Conservation (phyloP, 2,888 invertebrate genomes). For the Pammene fasciana region DNA sequence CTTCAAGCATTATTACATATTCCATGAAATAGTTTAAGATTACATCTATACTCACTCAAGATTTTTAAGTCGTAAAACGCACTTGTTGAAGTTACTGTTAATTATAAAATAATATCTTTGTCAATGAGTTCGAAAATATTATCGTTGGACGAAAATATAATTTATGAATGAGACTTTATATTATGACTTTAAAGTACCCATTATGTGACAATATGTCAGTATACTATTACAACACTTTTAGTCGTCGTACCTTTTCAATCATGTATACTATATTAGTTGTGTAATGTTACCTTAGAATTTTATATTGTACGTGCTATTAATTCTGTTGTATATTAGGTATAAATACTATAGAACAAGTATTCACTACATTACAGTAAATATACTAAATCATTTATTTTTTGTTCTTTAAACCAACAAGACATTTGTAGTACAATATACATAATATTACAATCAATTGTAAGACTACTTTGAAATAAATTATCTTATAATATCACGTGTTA, state of each 20-base stretch:
- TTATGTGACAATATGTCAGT: background rate
- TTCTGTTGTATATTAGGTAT: constrained; percentile 6
- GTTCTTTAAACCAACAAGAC: constrained; percentile 4
- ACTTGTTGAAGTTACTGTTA: constrained; percentile 20
- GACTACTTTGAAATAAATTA: constrained; percentile 57
- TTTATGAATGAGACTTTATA: background rate
- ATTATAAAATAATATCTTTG: constrained; percentile 1
- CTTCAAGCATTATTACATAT: constrained; percentile 19
- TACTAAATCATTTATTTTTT: background rate
- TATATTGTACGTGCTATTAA: background rate
- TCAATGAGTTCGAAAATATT: constrained; percentile 6
- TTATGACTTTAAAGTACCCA: background rate
- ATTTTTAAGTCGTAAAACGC: constrained; percentile 3
- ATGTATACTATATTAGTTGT: constrained; percentile 1
- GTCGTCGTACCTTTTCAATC: background rate
- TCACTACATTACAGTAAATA: constrained; percentile 9
- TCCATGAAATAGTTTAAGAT: background rate
- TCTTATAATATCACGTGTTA: constrained; percentile 50
- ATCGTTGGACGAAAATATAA: background rate
- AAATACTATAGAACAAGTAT: constrained; percentile 1
- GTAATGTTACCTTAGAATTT: constrained; percentile 18
- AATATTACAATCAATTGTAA: constrained; percentile 40
- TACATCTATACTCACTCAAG: constrained; percentile 4
- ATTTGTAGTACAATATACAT: constrained; percentile 22
- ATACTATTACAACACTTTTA: background rate